Evolutionary conservation across 30 jellyfish, hydroid and myxozoan genomes (phyloP).

Genomic region (Kudoa iwatai): DNA sequence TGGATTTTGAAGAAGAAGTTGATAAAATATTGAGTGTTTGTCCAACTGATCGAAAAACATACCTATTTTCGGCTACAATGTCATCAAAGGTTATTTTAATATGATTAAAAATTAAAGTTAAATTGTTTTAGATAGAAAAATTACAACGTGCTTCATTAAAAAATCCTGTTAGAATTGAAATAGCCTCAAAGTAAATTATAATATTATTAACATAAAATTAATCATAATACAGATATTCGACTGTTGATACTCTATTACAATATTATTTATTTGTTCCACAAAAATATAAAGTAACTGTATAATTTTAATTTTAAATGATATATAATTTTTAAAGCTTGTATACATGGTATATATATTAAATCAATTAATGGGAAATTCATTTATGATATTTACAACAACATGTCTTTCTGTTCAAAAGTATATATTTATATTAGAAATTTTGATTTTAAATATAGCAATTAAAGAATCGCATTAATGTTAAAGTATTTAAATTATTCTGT

Average conservation of each 20-base stretch:
- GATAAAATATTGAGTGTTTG: slow-evolving; percentile 32
- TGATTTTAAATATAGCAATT: too few relatives aligned
- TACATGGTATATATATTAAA: slow-evolving; percentile 35
- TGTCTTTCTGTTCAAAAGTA: slow-evolving; percentile 71
- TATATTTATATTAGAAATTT: too few relatives aligned
- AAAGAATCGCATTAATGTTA: slow-evolving; percentile 13
- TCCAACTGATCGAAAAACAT: slow-evolving; percentile 60
- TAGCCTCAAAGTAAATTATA: slow-evolving; percentile 22
- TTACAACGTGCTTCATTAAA: slow-evolving; percentile 43
- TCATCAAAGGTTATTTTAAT: slow-evolving; percentile 22
- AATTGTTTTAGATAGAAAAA: slow-evolving; percentile 24
- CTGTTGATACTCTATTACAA: slow-evolving; percentile 41
- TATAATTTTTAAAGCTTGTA: slow-evolving; percentile 14
- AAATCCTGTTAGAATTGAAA: slow-evolving; percentile 58
- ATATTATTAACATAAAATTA: background rate
- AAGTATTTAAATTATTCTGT: slow-evolving; percentile 61
- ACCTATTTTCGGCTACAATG: slow-evolving; percentile 72
- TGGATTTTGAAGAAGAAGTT: slow-evolving; percentile 95
- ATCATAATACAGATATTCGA: slow-evolving; percentile 10
- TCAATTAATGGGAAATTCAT: slow-evolving; percentile 72
- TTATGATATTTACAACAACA: slow-evolving; percentile 59
- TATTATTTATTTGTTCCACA: slow-evolving; percentile 27
- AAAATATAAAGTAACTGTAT: slow-evolving; percentile 18
- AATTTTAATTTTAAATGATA: background rate
- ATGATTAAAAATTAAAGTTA: slow-evolving; percentile 1